Evolutionary conservation across 2,888 invertebrate species (phyloP).

Genomic region (Melieria crassipennis): DNA sequence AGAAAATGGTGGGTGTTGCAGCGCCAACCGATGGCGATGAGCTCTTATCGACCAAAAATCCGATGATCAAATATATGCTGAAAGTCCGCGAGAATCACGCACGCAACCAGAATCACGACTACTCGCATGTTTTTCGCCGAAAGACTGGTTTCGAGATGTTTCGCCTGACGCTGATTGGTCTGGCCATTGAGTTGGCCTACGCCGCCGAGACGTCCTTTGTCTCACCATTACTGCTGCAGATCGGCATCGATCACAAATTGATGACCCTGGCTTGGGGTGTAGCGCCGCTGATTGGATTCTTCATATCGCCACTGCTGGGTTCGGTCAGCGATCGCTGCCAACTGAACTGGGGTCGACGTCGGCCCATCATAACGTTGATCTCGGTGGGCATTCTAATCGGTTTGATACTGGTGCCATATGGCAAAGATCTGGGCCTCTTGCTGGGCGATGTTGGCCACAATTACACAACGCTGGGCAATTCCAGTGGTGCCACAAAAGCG

Average conservation of each 20-base stretch:
- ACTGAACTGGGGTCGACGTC: slow-evolving; percentile 68
- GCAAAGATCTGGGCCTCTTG: slow-evolving; percentile 68
- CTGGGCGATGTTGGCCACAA: slow-evolving; percentile 64
- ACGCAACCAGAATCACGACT: slow-evolving; percentile 59
- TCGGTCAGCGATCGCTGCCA: slow-evolving; percentile 72
- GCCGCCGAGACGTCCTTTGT: slow-evolving; percentile 76
- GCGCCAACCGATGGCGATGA: slow-evolving; percentile 49
- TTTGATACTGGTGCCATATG: slow-evolving; percentile 71
- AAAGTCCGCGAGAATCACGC: slow-evolving; percentile 64
- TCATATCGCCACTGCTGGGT: slow-evolving; percentile 67
- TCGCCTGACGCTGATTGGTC: slow-evolving; percentile 61
- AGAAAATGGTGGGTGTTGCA: slow-evolving; percentile 60
- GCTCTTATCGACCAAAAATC: slow-evolving; percentile 56
- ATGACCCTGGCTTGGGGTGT: slow-evolving; percentile 70
- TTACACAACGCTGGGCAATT: slow-evolving; percentile 39
- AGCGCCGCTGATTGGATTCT: slow-evolving; percentile 65
- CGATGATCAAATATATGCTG: slow-evolving; percentile 63
- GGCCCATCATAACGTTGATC: slow-evolving; percentile 71
- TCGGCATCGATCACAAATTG: slow-evolving; percentile 71
- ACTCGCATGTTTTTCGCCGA: slow-evolving; percentile 64
- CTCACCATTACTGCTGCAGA: slow-evolving; percentile 71
- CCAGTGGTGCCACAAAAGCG: slow-evolving; percentile 47
- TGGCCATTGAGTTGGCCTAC: slow-evolving; percentile 74
- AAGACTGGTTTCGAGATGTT: slow-evolving; percentile 62
- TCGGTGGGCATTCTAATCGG: slow-evolving; percentile 71